Base-by-base conservation (phyloP, 2,888 invertebrate species). In the Xanthorhoe spadicearia region DNA sequence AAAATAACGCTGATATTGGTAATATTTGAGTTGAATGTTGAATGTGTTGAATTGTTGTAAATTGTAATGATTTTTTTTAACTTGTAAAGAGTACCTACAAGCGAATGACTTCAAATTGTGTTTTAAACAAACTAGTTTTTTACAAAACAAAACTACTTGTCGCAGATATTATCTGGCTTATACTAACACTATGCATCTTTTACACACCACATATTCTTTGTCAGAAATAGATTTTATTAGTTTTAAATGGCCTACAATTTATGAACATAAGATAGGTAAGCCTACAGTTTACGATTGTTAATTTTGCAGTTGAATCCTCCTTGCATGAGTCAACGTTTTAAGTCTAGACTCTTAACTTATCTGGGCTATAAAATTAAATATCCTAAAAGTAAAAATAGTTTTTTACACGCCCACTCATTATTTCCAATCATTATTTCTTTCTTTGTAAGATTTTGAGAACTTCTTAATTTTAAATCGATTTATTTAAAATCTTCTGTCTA, bases 211-310 rank as follows among this genome's bases (percentile, higher is more conserved):
- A 0, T 56, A 52, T 17, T 64, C 61, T 61, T 64, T 67, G 63
- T 0, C 53, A 10, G 9, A 54, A 51, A 56, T 58, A 19, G 35
- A 53, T 60, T 69, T 61, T 15, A 50, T 55, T 59, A 61, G 53
- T 64, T 59, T 49, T 66, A 71, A 66, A 63, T 69, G 63, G 59
- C 56, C 56, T 65, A 38, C 64, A 68, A 66, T 73, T 73, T 71
- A 71, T 71, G 71, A 67, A 59, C 56, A 61, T 70, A 65, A 65
- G 66, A 71, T 69, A 71, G 67, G 58, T 62, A 64, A 66, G 51
- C 50, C 61, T 54, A 17, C 58, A 32, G 32, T 71, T 71, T 70
- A 68, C 64, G 66, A 68, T 59, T 32, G 23, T 62, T 51, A 66
- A 66, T 67, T 66, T 73, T 71, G 63, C 68, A 69, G 57, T 56